phyloP scores from a whole-genome alignment of 2,113 vertebrate genomes.

The Ammodytes dubius region DNA sequence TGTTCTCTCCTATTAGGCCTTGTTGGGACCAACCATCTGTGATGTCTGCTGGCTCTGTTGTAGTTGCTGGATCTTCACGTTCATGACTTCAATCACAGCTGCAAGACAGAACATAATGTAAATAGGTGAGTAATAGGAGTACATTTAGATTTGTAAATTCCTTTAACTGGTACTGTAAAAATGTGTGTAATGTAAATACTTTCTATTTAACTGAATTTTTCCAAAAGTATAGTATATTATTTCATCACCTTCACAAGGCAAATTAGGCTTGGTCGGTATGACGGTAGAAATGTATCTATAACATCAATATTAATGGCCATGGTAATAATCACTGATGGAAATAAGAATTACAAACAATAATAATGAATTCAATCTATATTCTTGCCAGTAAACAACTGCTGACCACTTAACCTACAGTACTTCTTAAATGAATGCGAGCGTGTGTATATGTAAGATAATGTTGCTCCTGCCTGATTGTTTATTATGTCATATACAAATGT shows the following conservation, averaged over 20 bases:
- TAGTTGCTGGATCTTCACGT: conserved; percentile 93
- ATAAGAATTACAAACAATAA: too few species aligned
- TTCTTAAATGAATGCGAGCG: too few species aligned
- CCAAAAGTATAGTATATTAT: not conserved
- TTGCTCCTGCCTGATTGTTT: too few species aligned
- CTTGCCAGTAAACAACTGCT: too few species aligned
- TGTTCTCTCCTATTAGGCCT: conserved; percentile 80
- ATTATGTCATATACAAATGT: too few species aligned
- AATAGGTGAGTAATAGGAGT: not conserved
- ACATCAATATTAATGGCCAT: too few species aligned
- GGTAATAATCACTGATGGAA: too few species aligned
- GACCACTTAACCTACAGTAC: too few species aligned
- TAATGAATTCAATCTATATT: too few species aligned
- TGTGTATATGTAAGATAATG: too few species aligned
- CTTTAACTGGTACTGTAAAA: not conserved
- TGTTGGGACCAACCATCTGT: conserved; percentile 84
- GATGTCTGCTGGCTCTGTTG: conserved; percentile 88
- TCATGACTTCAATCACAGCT: conserved; percentile 95
- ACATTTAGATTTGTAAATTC: not conserved
- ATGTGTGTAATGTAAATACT: not conserved
- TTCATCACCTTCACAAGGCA: not conserved
- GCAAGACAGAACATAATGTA: conserved; percentile 56
- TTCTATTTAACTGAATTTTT: not conserved
- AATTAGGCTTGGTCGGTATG: not conserved
- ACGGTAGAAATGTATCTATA: too few species aligned